phyloP scores from a whole-genome alignment of 2,113 vertebrate genomes.

The Clarias gariepinus region DNA sequence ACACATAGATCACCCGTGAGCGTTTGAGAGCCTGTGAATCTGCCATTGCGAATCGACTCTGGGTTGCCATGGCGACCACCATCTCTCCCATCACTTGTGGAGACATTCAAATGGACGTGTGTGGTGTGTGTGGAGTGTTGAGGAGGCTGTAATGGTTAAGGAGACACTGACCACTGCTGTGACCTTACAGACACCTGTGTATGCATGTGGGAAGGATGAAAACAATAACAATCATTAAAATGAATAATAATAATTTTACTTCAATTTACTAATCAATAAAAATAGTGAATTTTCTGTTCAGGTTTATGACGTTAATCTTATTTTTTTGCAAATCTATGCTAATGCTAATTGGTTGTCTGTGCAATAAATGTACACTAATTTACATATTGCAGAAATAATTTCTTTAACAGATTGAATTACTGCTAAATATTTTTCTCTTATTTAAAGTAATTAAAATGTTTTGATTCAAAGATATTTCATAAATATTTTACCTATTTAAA shows the following conservation, averaged over 20 bases:
- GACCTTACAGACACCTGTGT: neutral
- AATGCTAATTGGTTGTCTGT: neutral
- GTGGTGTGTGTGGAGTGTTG: neutral
- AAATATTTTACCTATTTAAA: too few relatives aligned
- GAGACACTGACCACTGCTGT: neutral
- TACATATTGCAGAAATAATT: neutral
- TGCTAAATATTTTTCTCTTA: too few relatives aligned
- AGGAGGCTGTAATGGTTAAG: neutral
- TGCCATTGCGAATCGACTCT: neutral
- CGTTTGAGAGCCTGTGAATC: conserved; percentile 5
- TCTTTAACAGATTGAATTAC: too few relatives aligned
- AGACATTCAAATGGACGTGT: too few relatives aligned
- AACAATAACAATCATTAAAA: too few relatives aligned
- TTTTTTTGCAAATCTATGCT: neutral
- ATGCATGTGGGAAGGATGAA: neutral
- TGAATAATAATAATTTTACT: too few relatives aligned
- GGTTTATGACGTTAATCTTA: neutral
- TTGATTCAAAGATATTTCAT: too few relatives aligned
- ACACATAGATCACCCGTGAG: conserved; percentile 8
- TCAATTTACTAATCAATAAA: too few relatives aligned
- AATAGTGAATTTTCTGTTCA: neutral
- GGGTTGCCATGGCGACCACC: conserved; percentile 25
- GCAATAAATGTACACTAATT: neutral
- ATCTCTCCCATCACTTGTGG: neutral
- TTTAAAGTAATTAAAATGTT: too few relatives aligned